Percentiles rank a stretch among this genome's conserved stretches.
These are phyloP conservation scores for Tetrax tetrax DNA, from an alignment of 2,113 vertebrate genomes.

Conservation along the genomic window DNA sequence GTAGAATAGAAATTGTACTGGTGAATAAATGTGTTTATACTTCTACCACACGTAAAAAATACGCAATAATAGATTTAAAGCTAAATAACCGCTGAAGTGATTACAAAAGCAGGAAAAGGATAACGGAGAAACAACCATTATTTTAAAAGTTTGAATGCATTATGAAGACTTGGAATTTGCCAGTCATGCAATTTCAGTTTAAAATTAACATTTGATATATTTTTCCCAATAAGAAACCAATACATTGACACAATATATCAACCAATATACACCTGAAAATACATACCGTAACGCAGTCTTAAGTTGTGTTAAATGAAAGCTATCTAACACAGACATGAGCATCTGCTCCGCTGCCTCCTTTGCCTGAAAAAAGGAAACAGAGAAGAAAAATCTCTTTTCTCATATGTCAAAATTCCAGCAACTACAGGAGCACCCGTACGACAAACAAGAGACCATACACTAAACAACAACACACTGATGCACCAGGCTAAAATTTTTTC, in stretches of 20 bases:
- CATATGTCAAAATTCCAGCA: background rate
- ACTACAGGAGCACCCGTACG: background rate
- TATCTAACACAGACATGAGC: conserved; percentile 79
- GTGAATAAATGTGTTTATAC: background rate
- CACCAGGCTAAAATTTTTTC: conserved; percentile 20
- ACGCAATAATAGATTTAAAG: background rate
- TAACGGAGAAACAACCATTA: accelerated
- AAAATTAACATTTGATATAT: background rate
- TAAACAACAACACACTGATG: background rate
- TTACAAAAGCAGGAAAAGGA: background rate
- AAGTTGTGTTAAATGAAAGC: conserved; percentile 78
- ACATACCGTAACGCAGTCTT: conserved; percentile 83
- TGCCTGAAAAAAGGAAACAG: conserved; percentile 75
- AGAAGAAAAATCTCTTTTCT: background rate
- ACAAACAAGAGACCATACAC: background rate
- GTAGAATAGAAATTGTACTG: background rate
- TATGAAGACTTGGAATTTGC: background rate
- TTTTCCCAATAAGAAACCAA: background rate
- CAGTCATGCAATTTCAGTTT: background rate
- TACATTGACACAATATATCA: background rate
- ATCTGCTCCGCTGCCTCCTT: conserved; percentile 86
- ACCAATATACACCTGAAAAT: background rate
- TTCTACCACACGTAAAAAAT: background rate
- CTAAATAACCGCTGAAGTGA: background rate
- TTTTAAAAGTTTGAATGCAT: background rate